Base-by-base conservation (phyloP, 92 coral and sea anemone genomes). In the Porites lobata region DNA sequence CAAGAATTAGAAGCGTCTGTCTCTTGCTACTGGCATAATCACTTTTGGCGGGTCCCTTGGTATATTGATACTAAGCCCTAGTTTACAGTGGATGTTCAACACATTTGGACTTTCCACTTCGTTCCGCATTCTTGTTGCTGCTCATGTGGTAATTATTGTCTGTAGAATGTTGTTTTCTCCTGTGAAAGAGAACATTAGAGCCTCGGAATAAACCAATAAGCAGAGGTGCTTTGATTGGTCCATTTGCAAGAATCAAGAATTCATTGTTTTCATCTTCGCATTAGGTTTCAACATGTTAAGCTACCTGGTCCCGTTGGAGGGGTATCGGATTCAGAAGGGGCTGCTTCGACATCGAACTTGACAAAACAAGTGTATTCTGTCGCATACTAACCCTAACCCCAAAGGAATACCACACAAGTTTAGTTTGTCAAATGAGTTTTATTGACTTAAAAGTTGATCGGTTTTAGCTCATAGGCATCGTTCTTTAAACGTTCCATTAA, bases 271-370 rank as follows among this genome's bases (percentile, higher is more conserved):
- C n/a, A 62, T 83, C 66, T 10, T 71, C 7, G 80, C 93, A 1
- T 76, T 80, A 64, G 50, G 73, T 53, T 57, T 80, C 57, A 57
- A 84, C 68, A 85, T 90, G 93, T 51, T 90, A 75, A 89, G 93
- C 14, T 90, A 90, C 62, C 64, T 90, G 14, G 89, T 90, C 12
- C 93, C 93, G 21, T 90, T 77, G n/a, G n/a, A n/a, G n/a, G n/a
- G n/a, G n/a, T n/a, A n/a, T n/a, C n/a, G n/a, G n/a, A n/a, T n/a
- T n/a, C n/a, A n/a, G n/a, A n/a, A n/a, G n/a, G n/a, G n/a, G n/a
- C n/a, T n/a, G n/a, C n/a, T n/a, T n/a, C n/a, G n/a, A n/a, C n/a
- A n/a, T n/a, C n/a, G n/a, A n/a, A n/a, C n/a, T n/a, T n/a, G n/a
- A n/a, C n/a, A n/a, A n/a, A n/a, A n/a, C n/a, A n/a, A n/a, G n/a